Percentiles rank a stretch among this genome's conserved stretches.
These are phyloP conservation scores for Falco rusticolus DNA, from an alignment of 2,797 vertebrate genomes.

Conservation along the genomic window DNA sequence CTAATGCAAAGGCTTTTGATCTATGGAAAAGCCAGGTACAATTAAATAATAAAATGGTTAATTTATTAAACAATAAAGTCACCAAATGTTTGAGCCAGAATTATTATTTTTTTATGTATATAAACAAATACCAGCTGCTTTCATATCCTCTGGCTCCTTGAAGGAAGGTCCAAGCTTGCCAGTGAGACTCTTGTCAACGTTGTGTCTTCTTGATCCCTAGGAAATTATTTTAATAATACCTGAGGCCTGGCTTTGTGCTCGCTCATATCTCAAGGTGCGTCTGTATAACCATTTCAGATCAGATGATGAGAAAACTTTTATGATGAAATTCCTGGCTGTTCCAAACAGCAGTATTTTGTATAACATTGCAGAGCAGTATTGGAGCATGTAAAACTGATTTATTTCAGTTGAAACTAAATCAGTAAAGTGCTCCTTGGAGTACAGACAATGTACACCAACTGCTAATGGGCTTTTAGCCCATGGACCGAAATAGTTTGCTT, in stretches of 20 bases:
- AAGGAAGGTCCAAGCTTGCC: not conserved
- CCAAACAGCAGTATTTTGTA: not conserved
- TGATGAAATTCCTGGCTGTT: not conserved
- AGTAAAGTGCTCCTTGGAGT: not conserved
- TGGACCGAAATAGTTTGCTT: not conserved
- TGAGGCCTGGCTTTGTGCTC: not conserved
- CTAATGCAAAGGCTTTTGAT: not conserved
- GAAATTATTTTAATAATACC: not conserved
- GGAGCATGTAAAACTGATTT: not conserved
- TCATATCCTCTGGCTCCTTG: not conserved
- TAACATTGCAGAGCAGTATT: not conserved
- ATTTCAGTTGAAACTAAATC: not conserved
- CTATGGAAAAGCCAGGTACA: not conserved
- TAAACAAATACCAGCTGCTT: not conserved
- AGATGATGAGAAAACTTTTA: not conserved
- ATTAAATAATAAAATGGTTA: not conserved
- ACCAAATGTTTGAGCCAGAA: not conserved
- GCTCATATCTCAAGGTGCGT: not conserved
- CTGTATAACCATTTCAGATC: not conserved
- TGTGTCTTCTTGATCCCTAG: not conserved
- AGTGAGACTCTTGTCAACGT: not conserved
- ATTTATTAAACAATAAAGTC: not conserved
- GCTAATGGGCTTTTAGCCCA: not conserved
- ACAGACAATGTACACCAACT: not conserved
- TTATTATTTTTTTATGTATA: not conserved